Conservation (phyloP, 2,113 vertebrate species). For the Serinus canaria region DNA sequence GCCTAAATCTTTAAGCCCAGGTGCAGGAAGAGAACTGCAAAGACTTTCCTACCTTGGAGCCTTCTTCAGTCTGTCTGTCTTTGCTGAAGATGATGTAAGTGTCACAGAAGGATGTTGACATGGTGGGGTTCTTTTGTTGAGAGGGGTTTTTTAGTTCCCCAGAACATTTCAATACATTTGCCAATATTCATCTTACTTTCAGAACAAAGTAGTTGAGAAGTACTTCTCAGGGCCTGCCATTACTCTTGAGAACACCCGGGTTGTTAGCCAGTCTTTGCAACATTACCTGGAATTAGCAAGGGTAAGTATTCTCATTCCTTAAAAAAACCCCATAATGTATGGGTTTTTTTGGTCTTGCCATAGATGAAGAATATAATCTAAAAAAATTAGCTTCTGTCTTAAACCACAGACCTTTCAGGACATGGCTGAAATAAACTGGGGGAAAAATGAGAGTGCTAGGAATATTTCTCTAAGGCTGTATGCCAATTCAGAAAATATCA, state of each 20-base stretch:
- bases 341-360: not conserved
- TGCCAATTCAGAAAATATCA: not conserved
- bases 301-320: conserved; percentile 71
- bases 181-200: not conserved
- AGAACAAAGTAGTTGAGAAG: conserved; percentile 96
- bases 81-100: conserved; percentile 98
- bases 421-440: not conserved
- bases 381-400: not conserved
- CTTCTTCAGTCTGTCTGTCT: conserved; percentile 96
- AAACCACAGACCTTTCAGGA: not conserved
- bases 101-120: not conserved
- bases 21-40: conserved; percentile 92
- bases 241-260: conserved; percentile 95
- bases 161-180: not conserved
- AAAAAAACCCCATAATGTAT: not conserved
- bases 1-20: conserved; percentile 90
- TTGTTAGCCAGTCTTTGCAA: conserved; percentile 95
- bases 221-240: conserved; percentile 98
- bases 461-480: not conserved
- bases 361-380: not conserved
- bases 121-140: not conserved
- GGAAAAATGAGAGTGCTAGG: not conserved
- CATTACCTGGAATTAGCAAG: conserved; percentile 95
- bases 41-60: conserved; percentile 91
- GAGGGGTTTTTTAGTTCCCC: not conserved